Conservation (phyloP, 1,140 invertebrate species). For the Lerema accius region DNA sequence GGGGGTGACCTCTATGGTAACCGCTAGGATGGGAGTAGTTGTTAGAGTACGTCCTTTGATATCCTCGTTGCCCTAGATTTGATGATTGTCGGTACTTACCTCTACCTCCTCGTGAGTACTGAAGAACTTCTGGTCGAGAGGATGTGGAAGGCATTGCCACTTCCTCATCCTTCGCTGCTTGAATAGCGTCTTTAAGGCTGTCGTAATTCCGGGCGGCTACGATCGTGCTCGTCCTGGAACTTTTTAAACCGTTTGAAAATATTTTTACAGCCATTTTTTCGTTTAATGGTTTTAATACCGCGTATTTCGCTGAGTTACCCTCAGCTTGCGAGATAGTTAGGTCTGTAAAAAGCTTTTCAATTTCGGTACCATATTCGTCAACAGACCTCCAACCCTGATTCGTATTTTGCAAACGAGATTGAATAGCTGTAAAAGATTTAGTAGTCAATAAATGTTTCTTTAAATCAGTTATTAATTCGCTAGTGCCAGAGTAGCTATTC, state of each 20-base stretch:
- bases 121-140: neutral
- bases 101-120: conserved; percentile 11
- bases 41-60: neutral
- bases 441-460: conserved; percentile 33
- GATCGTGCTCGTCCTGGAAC: conserved; percentile 31
- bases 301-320: conserved; percentile 25
- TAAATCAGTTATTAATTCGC: conserved; percentile 29
- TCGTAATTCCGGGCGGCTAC: conserved; percentile 36
- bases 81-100: conserved; percentile 6
- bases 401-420: conserved; percentile 19
- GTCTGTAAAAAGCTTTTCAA: conserved; percentile 38
- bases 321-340: conserved; percentile 36
- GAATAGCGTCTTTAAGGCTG: conserved; percentile 37
- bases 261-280: conserved; percentile 40
- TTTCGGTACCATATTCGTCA: conserved; percentile 32
- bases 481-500: conserved; percentile 4
- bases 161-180: conserved; percentile 37
- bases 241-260: conserved; percentile 33
- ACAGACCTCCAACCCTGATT: conserved; percentile 29
- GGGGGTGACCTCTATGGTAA: neutral
- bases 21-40: neutral
- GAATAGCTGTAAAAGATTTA: conserved; percentile 35
- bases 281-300: conserved; percentile 35
- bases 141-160: conserved; percentile 16
- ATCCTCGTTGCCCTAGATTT: neutral